Evolutionary conservation across 2,888 invertebrate genomes (phyloP).

Genomic region (Oscheius sp.): DNA sequence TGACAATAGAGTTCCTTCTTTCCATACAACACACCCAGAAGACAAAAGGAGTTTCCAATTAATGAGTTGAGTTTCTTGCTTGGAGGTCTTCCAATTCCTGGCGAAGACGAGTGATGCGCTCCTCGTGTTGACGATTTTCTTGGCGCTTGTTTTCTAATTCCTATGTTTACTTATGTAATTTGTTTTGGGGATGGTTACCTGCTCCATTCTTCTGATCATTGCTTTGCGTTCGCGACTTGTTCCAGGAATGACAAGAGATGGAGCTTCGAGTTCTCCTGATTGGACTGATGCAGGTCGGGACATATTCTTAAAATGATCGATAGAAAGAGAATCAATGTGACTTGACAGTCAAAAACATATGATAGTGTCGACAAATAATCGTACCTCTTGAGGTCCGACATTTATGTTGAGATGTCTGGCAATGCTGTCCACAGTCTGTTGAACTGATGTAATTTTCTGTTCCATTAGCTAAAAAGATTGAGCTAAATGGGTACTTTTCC

Average conservation of each 20-base stretch:
- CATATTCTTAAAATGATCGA: not conserved
- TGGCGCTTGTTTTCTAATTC: slow-evolving; percentile 7
- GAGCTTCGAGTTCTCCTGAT: not conserved
- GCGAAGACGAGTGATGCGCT: not conserved
- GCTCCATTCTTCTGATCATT: slow-evolving; percentile 11
- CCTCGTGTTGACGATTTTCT: slow-evolving; percentile 13
- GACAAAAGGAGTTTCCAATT: not conserved
- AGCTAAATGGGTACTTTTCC: too few relatives aligned
- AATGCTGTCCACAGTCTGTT: not conserved
- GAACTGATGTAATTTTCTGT: not conserved
- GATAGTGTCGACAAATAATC: not conserved
- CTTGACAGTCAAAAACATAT: not conserved
- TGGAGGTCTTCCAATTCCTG: slow-evolving; percentile 4
- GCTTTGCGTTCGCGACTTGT: slow-evolving; percentile 5
- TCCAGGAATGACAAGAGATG: not conserved
- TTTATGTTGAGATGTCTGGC: not conserved
- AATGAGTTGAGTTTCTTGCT: not conserved
- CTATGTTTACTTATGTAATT: not conserved
- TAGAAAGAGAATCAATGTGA: not conserved
- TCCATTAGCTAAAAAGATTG: not conserved
- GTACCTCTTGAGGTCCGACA: not conserved
- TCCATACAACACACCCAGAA: not conserved
- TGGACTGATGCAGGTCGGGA: not conserved
- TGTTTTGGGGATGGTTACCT: not conserved
- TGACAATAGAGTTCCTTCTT: too few relatives aligned